These are phyloP conservation scores for Griposia aprilina DNA, from an alignment of 2,888 invertebrate genomes.

Conservation along the genomic window DNA sequence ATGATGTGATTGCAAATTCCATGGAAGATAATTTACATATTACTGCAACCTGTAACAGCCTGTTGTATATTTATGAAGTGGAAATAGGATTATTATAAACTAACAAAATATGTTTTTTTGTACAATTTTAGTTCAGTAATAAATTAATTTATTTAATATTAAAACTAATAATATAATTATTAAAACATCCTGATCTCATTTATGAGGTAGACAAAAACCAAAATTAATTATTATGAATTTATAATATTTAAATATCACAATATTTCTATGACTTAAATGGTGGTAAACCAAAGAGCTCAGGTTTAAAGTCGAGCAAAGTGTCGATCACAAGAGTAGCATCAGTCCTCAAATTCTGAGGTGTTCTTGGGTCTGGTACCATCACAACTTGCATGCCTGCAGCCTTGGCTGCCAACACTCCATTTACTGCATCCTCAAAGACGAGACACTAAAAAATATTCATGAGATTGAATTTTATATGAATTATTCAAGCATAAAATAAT, in stretches of 20 bases:
- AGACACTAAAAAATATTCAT: slow-evolving; percentile 90
- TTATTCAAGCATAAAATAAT: neutral
- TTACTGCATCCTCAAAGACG: slow-evolving; percentile 97
- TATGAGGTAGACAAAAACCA: slow-evolving; percentile 51
- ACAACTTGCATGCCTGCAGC: slow-evolving; percentile 96
- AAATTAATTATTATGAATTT: slow-evolving; percentile 1
- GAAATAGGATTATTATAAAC: neutral
- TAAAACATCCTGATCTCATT: neutral
- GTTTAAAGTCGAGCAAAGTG: slow-evolving; percentile 94
- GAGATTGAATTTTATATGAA: neutral
- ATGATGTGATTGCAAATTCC: slow-evolving; percentile 5
- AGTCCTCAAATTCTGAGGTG: slow-evolving; percentile 75
- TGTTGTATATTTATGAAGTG: neutral
- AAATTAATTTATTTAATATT: neutral
- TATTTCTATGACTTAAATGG: slow-evolving; percentile 84
- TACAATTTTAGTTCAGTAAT: neutral
- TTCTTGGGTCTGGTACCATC: slow-evolving; percentile 93
- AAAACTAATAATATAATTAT: neutral
- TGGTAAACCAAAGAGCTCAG: slow-evolving; percentile 96
- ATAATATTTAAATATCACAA: slow-evolving; percentile 1
- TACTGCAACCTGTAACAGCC: neutral
- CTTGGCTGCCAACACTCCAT: slow-evolving; percentile 95
- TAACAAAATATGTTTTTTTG: neutral
- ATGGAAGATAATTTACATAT: slow-evolving; percentile 5
- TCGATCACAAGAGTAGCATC: slow-evolving; percentile 93